Evolutionary conservation across 2,888 invertebrate genomes (phyloP), one percentile per base, ranked within the genome.

Genomic region (Frankliniella intonsa): DNA sequence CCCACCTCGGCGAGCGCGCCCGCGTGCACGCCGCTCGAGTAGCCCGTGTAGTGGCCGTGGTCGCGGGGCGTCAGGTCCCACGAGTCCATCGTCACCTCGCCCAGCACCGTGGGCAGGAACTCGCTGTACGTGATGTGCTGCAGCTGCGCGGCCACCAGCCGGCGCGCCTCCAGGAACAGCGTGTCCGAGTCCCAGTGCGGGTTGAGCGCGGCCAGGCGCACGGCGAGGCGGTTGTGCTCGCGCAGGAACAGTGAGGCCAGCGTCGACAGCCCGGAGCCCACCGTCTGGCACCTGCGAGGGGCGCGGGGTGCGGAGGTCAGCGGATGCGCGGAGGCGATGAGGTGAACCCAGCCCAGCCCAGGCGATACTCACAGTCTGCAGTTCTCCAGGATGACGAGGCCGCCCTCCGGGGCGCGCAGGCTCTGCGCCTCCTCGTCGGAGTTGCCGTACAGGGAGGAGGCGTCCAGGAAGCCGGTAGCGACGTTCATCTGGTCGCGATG

Each of bases 81-180:
- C 89, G 84, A 92, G 90, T 85, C 92, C 90, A 93, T 92, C 85
- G 17, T 86, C 87, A 93, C 93, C 90, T 94, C 91, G 83, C 94
- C 95, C 80, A 96, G 87, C 17, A 95, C 90, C 82, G 93, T 92
- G 0, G 95, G 95, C 83, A 95, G 88, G 88, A 94, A 96, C 87
- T 96, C 96, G 85, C 93, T 94, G 87, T 92, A 93, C 0, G 96
- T 95, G 82, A 96, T 93, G 85, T 95, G 95, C 84, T 96, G 96
- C 76, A 96, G 92, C 87, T 94, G 91, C 0, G 95, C 94, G 0
- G 93, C 92, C 17, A 95, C 90, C 17, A 94, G 92, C 80, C 94
- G 90, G 81, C 94, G 90, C 5, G 94, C 90, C 87, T 96, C 95
- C 84, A 93, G 88, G 87, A 94, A 96, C 22, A 95, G 86, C 0